Percentiles rank a stretch among this genome's conserved stretches.
Conservation (phyloP, 2,888 invertebrate species). For the Scaptomyza polygonia region DNA sequence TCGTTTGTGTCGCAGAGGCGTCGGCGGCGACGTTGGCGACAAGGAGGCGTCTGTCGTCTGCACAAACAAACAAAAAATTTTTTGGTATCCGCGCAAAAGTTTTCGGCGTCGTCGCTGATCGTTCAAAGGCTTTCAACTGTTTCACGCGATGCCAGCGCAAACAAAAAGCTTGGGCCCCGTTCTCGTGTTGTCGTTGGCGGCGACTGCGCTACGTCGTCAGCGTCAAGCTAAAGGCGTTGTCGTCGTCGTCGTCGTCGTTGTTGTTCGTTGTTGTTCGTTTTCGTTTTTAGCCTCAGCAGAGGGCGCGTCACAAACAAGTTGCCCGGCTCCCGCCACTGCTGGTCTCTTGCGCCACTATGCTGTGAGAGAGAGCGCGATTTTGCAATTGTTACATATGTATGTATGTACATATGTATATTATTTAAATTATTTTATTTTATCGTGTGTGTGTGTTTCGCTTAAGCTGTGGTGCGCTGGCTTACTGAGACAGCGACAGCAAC, state of each 20-base stretch:
- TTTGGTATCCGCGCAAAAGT: conserved; percentile 81
- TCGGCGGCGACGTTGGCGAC: conserved; percentile 52
- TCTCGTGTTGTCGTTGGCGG: conserved; percentile 57
- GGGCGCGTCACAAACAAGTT: conserved; percentile 63
- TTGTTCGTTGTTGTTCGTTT: conserved; percentile 13
- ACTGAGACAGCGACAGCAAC: conserved; percentile 59
- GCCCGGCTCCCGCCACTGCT: conserved; percentile 12
- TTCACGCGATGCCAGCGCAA: conserved; percentile 76
- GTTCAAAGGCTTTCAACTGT: conserved; percentile 84
- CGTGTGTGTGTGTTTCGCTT: conserved; percentile 25
- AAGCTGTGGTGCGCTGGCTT: conserved; percentile 36
- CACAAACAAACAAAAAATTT: conserved; percentile 64
- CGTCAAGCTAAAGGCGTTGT: conserved; percentile 39
- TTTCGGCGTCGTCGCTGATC: conserved; percentile 83
- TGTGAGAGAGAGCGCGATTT: conserved; percentile 45
- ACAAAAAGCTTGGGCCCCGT: conserved; percentile 80
- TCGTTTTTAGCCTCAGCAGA: conserved; percentile 35
- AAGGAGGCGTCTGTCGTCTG: conserved; percentile 64
- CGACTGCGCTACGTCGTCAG: conserved; percentile 41
- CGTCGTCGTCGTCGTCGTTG: conserved; percentile 20
- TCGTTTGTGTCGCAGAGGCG: conserved; percentile 22
- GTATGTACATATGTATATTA: conserved; percentile 1
- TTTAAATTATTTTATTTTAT: not conserved
- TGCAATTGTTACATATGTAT: conserved; percentile 44
- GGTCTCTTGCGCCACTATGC: conserved; percentile 1